Base-by-base conservation (phyloP, 2,888 invertebrate species). In the Leptura quadrifasciata region DNA sequence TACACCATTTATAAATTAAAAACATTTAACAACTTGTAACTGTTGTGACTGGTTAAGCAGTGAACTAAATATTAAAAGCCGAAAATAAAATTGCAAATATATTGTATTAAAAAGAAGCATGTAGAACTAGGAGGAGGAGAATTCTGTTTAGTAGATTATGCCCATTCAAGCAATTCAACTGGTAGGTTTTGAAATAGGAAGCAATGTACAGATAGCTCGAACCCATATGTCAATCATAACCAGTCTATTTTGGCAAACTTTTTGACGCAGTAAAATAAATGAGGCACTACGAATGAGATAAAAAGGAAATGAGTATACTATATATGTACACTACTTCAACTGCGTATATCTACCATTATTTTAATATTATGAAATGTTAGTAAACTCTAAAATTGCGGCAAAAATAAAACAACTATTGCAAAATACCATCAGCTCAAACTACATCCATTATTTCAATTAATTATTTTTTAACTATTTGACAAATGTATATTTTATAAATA, bases 171-270 rank as follows among this genome's bases (percentile, higher is more conserved):
- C 65, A 15, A 47, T 65, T 24, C n/a, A 74, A 69, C 63, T 63
- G 72, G 57, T 64, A 68, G 79, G 82, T 82, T 75, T 78, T 84
- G 87, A 87, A 83, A 88, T 88, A 88, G 88, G 89, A 89, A 89
- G 88, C 88, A 87, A 89, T 88, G 88, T 89, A 88, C 88, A 88
- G 77, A 72, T 80, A 88, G 85, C 85, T 85, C 87, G 87, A 88
- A 86, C 87, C 87, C 85, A 79, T 81, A 77, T 87, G 86, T 87
- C 86, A 85, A 85, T 88, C 87, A 84, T 85, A 88, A 87, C 81
- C 83, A 82, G 87, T 84, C 88, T 87, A 86, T 72, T 79, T 82
- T 83, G 85, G 84, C 76, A 74, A 65, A 65, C 31, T 73, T 84
- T 81, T 76, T 80, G 81, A 80, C 84, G 82, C 80, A 80, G 77